Percentiles rank a stretch among this genome's conserved stretches.
Conservation (phyloP, 92 coral and sea anemone species). For the Palythoa grandis region DNA sequence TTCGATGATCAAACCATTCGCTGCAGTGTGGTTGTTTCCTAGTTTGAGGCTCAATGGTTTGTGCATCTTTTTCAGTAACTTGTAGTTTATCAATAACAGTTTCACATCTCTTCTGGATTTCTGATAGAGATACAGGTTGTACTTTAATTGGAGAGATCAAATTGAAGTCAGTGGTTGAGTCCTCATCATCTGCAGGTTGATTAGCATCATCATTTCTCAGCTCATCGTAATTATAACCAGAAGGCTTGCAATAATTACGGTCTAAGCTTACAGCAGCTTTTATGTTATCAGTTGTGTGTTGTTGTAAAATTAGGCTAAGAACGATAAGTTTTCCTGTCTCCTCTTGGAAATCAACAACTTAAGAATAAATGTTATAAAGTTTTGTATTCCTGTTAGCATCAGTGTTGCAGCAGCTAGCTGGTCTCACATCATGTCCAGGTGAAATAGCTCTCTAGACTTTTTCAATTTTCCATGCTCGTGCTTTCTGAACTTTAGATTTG, state of each 20-base stretch:
- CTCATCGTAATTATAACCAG: conserved; percentile 18
- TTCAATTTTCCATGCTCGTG: conserved; percentile 49
- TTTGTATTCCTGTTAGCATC: conserved; percentile 38
- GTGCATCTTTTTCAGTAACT: conserved; percentile 39
- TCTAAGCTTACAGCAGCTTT: conserved; percentile 40
- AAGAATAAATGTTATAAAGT: conserved; percentile 41
- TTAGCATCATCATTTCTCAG: conserved; percentile 28
- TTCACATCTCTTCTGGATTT: conserved; percentile 44
- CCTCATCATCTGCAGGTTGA: conserved; percentile 26
- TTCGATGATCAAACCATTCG: conserved; percentile 18
- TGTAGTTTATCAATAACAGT: conserved; percentile 18
- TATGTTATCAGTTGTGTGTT: conserved; percentile 42
- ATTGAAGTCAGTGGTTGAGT: conserved; percentile 22
- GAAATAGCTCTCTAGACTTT: conserved; percentile 22
- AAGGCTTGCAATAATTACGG: conserved; percentile 45
- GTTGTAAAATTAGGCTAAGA: conserved; percentile 47
- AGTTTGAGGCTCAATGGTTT: conserved; percentile 28
- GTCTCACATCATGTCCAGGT: conserved; percentile 52
- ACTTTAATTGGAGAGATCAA: conserved; percentile 59
- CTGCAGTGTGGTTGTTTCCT: conserved; percentile 30
- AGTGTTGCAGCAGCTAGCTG: conserved; percentile 32
- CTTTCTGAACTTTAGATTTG: conserved; percentile 37
- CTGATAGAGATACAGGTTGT: conserved; percentile 47
- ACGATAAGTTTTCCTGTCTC: conserved; percentile 53
- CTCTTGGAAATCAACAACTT: conserved; percentile 48